Evolutionary conservation across 2,888 invertebrate genomes (phyloP), one percentile per base, ranked within the genome.

Genomic region (Dolomedes plantarius): DNA sequence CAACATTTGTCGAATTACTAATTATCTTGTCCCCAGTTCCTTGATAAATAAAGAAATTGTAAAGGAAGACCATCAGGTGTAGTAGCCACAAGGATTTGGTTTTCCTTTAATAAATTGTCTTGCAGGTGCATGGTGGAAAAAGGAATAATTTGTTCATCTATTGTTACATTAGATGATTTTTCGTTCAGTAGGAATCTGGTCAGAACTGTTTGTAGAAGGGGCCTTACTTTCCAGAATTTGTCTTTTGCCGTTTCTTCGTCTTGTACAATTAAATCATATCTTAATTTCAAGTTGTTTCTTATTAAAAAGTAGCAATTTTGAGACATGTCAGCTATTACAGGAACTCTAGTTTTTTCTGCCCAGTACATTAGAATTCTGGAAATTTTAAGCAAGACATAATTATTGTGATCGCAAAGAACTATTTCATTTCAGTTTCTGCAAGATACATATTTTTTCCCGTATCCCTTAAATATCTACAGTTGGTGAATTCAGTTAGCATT

Each of bases 71-170:
- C n/a, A n/a, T n/a, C n/a, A n/a, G n/a, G n/a, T n/a, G n/a, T n/a
- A n/a, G n/a, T n/a, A n/a, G n/a, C n/a, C 36, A 36, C 36, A 36
- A 36, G 36, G 36, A n/a, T n/a, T n/a, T n/a, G n/a, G n/a, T n/a
- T n/a, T n/a, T n/a, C n/a, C n/a, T n/a, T n/a, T n/a, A n/a, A 56
- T 56, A 56, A 56, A 56, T 56, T 56, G 56, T 16, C 56, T 56
- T 56, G 56, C 23, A 9, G 56, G 56, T 56, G 56, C 56, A 56
- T 41, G 41, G 41, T 23, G 56, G 56, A 56, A 16, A 56, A 5
- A 9, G 56, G 19, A 56, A 56, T 16, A 9, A 56, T 56, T 56
- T 56, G 56, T 56, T 56, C 56, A 23, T 56, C 41, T 41, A 41
- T 41, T 13, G 13, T 13, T 41, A 41, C 41, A 41, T 41, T 41